Evolutionary conservation across 2,888 invertebrate genomes (phyloP).

Genomic region (Opisthograptis luteolata): DNA sequence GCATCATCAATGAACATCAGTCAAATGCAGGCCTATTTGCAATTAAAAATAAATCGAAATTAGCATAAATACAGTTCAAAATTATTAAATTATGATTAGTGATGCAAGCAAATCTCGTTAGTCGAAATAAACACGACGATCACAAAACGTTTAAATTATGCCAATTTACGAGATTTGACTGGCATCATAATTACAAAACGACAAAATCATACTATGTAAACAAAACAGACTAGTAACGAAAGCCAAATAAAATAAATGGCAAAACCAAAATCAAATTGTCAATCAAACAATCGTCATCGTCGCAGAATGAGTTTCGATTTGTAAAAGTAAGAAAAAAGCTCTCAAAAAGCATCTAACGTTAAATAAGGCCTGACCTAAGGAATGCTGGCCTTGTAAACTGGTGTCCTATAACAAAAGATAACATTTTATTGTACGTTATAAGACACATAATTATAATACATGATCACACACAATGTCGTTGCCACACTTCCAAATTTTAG

Average conservation of each 20-base stretch:
- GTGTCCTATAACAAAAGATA: conserved; percentile 81
- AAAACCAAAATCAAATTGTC: conserved; percentile 61
- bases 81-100: conserved; percentile 26
- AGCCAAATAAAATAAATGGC: conserved; percentile 49
- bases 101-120: conserved; percentile 32
- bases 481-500: no score
- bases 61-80: conserved; percentile 5
- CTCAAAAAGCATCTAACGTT: conserved; percentile 64
- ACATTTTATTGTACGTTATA: conserved; percentile 41
- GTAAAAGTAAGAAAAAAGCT: conserved; percentile 54
- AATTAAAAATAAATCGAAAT: no score
- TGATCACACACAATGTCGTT: background rate
- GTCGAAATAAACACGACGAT: conserved; percentile 28
- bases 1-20: no score
- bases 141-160: conserved; percentile 26
- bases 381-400: conserved; percentile 80
- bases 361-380: conserved; percentile 78
- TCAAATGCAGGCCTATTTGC: no score
- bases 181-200: conserved; percentile 15
- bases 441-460: conserved; percentile 21
- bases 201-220: background rate
- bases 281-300: conserved; percentile 59
- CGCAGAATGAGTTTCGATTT: conserved; percentile 61
- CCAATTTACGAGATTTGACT: conserved; percentile 30
- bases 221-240: conserved; percentile 11